Percentiles rank a stretch among this genome's conserved stretches.
phyloP scores from a whole-genome alignment of 2,797 vertebrate genomes.

The Apogon hyalosoma region DNA sequence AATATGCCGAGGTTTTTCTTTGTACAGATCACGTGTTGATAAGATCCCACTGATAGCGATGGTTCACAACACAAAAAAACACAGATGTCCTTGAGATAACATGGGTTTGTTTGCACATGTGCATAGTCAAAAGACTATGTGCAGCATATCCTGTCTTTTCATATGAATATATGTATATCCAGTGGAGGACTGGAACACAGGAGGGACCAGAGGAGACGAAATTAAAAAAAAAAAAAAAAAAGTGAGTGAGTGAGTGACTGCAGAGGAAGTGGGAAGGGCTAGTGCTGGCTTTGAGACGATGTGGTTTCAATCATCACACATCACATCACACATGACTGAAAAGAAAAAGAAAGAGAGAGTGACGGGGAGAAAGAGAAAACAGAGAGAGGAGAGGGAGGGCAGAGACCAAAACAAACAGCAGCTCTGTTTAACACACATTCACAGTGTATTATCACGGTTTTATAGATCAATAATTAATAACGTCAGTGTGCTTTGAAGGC shows the following conservation, averaged over 20 bases:
- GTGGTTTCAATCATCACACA: slow-evolving; percentile 79
- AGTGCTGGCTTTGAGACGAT: slow-evolving; percentile 73
- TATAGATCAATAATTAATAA: slow-evolving; percentile 47
- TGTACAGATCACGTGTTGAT: slow-evolving; percentile 33
- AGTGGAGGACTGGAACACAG: slow-evolving; percentile 5
- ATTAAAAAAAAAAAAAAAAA: slow-evolving; percentile 22
- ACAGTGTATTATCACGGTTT: slow-evolving; percentile 21
- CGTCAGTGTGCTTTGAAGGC: slow-evolving; percentile 35
- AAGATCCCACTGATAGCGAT: slow-evolving; percentile 47
- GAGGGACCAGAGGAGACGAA: slow-evolving; percentile 21
- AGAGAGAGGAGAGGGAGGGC: slow-evolving; percentile 50
- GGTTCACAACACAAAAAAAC: slow-evolving; percentile 15
- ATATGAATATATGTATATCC: neutral
- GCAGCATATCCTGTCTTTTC: neutral
- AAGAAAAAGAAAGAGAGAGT: slow-evolving; percentile 71
- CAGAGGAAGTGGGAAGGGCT: slow-evolving; percentile 61
- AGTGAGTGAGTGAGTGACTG: slow-evolving; percentile 53
- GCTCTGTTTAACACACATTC: slow-evolving; percentile 33
- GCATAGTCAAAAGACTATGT: neutral
- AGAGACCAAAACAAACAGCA: slow-evolving; percentile 61
- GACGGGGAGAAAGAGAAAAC: slow-evolving; percentile 60
- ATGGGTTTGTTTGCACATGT: slow-evolving; percentile 4
- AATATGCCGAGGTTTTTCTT: slow-evolving; percentile 17
- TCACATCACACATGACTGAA: slow-evolving; percentile 73
- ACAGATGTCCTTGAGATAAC: slow-evolving; percentile 59